A percentile compares a stretch with the other conserved stretches of the same genome.
These are phyloP conservation scores for Platichthys flesus DNA, from an alignment of 2,113 vertebrate genomes.

Conservation along the genomic window DNA sequence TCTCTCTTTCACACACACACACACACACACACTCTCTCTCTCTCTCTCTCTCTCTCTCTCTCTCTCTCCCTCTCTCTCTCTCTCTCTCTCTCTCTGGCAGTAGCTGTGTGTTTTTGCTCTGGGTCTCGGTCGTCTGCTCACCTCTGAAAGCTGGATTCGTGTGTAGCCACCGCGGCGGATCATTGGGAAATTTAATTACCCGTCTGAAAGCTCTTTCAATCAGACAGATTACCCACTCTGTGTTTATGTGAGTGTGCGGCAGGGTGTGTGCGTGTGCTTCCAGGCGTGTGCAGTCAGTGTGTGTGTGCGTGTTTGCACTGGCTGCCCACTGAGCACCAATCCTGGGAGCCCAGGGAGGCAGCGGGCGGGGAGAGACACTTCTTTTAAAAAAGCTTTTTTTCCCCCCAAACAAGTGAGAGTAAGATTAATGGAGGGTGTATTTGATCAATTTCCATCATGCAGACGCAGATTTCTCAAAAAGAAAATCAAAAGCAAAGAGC, in stretches of 20 bases:
- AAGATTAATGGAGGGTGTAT: conserved; percentile 64
- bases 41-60: conserved; percentile 11
- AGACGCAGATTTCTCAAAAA: conserved; percentile 59
- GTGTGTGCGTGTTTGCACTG: conserved; percentile 51
- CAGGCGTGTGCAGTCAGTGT: conserved; percentile 33
- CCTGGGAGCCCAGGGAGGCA: conserved; percentile 39
- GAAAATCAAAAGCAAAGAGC: conserved; percentile 60
- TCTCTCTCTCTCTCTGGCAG: conserved; percentile 26
- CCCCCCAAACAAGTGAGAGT: conserved; percentile 42
- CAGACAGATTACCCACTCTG: conserved; percentile 76
- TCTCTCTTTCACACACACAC: background rate
- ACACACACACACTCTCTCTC: background rate
- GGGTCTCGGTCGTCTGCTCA: conserved; percentile 66
- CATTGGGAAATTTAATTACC: conserved; percentile 84
- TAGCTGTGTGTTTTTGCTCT: conserved; percentile 61
- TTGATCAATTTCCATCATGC: conserved; percentile 69
- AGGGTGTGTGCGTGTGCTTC: conserved; percentile 41
- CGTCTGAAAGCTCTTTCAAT: conserved; percentile 83
- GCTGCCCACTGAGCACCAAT: conserved; percentile 55
- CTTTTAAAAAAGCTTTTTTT: conserved; percentile 17
- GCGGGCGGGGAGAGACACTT: conserved; percentile 19
- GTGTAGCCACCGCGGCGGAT: conserved; percentile 75
- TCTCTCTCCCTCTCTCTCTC: background rate
- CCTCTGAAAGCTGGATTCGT: conserved; percentile 70
- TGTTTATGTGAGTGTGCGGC: conserved; percentile 43